Evolutionary conservation across 2,888 invertebrate species (phyloP).

Genomic region (Apoda limacodes): DNA sequence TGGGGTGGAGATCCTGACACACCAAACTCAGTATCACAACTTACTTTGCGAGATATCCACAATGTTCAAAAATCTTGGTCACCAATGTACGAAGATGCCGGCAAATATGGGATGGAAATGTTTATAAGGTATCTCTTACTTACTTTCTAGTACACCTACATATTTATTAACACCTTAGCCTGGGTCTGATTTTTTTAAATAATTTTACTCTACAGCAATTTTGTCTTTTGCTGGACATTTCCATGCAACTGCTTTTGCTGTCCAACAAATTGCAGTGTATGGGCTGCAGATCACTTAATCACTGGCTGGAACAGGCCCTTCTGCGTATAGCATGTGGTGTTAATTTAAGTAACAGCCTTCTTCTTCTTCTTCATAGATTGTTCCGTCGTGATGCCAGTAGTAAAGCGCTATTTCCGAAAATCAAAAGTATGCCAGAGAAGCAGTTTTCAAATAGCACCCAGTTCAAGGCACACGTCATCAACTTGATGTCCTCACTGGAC

Average conservation of each 20-base stretch:
- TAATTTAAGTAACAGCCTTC: too few species aligned
- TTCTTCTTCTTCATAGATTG: constrained; percentile 23
- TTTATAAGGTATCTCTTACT: constrained; percentile 38
- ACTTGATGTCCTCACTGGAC: constrained; percentile 32
- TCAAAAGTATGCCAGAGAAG: constrained; percentile 25
- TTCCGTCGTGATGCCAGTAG: constrained; percentile 30
- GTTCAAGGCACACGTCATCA: constrained; percentile 36
- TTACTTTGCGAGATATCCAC: constrained; percentile 31
- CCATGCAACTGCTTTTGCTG: too few species aligned
- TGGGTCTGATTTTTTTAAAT: too few species aligned
- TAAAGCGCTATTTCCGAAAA: constrained; percentile 29
- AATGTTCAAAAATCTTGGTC: constrained; percentile 29
- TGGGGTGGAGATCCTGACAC: constrained; percentile 36
- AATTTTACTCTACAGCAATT: constrained; percentile 1
- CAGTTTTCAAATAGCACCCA: constrained; percentile 22
- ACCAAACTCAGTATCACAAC: constrained; percentile 26
- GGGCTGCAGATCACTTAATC: too few species aligned
- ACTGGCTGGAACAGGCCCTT: too few species aligned
- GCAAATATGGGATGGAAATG: constrained; percentile 28
- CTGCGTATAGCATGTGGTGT: too few species aligned
- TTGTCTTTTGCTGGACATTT: too few species aligned
- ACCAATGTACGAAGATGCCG: constrained; percentile 24
- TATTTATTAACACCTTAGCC: too few species aligned
- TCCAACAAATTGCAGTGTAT: too few species aligned
- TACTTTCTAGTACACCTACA: too few species aligned